A percentile compares a stretch with the other conserved stretches of the same genome.
Conservation (phyloP, 2,113 vertebrate species). For the Ailurus styani region DNA sequence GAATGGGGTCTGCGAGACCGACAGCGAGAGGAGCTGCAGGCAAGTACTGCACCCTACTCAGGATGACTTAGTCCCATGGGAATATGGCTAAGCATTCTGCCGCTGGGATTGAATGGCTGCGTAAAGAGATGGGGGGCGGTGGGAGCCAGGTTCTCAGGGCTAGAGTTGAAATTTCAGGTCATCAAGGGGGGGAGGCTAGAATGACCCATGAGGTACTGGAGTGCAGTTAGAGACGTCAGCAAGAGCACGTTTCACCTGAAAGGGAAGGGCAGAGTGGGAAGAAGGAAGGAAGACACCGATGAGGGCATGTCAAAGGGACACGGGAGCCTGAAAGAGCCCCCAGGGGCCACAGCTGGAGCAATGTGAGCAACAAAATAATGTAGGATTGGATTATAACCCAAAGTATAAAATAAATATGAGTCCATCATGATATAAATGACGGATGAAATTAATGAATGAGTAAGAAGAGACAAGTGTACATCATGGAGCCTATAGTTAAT, state of each 20-base stretch:
- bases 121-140: no score
- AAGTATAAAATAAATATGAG: no score
- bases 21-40: no score
- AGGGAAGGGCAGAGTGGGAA: no score
- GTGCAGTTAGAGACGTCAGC: rapidly evolving
- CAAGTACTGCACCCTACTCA: no score
- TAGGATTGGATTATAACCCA: neutral
- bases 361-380: neutral
- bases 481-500: neutral
- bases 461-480: neutral
- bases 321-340: neutral
- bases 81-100: no score
- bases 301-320: neutral
- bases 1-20: neutral
- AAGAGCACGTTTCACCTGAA: no score
- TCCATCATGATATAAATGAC: neutral
- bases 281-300: neutral
- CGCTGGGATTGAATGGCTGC: no score
- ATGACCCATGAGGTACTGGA: neutral
- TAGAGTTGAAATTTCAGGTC: neutral
- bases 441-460: neutral
- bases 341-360: neutral
- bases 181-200: neutral
- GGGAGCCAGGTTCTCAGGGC: neutral
- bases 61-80: no score